These are phyloP conservation scores for Bufotes viridis DNA, from an alignment of 2,797 vertebrate species.

Conservation along the genomic window DNA sequence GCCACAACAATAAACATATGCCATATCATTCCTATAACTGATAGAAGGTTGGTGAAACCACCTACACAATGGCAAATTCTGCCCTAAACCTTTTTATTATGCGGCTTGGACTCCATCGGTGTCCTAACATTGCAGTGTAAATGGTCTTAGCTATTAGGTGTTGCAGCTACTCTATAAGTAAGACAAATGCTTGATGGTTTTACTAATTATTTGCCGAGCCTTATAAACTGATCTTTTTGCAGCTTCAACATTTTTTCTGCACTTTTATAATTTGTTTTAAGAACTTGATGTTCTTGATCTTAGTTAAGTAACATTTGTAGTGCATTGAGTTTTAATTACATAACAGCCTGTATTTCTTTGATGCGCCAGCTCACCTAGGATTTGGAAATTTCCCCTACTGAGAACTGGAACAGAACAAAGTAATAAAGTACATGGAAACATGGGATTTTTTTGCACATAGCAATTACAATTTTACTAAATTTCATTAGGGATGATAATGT, in stretches of 20 bases:
- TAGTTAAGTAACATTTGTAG: neutral
- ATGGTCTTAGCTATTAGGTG: neutral
- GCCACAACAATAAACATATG: no score
- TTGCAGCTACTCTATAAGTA: neutral
- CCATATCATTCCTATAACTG: no score
- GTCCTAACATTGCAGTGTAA: neutral
- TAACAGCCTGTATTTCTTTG: neutral
- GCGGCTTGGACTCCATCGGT: neutral
- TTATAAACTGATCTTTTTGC: neutral
- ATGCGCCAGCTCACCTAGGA: neutral
- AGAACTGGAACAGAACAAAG: neutral
- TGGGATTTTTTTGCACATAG: no score
- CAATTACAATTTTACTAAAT: no score
- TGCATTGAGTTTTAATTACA: neutral
- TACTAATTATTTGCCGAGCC: neutral
- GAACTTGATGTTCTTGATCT: neutral
- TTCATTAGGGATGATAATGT: no score
- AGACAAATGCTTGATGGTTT: neutral
- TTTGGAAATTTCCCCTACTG: neutral
- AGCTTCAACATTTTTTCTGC: neutral
- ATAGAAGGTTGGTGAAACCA: no score
- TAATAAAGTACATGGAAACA: neutral
- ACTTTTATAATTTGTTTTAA: neutral
- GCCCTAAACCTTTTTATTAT: no score
- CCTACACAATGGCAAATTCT: no score